Evolutionary conservation across 2,888 invertebrate genomes (phyloP).

Genomic region (Conistra vaccinii): DNA sequence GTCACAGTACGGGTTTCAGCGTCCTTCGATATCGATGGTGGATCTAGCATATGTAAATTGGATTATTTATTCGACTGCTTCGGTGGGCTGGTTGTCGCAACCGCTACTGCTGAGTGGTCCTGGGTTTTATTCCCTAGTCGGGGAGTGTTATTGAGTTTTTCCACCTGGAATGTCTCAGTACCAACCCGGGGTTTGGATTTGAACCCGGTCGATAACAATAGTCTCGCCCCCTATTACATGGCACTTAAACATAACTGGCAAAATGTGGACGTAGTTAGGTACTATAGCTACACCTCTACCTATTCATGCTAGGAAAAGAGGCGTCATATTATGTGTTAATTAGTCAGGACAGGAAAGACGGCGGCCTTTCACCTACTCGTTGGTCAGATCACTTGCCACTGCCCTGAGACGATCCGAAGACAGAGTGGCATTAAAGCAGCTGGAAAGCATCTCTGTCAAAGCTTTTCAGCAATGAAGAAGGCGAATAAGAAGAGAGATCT

Average conservation of each 20-base stretch:
- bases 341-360: background rate
- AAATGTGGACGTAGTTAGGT: too few species aligned
- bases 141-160: background rate
- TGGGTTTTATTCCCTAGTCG: background rate
- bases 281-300: background rate
- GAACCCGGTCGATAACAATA: background rate
- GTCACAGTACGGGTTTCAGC: slow-evolving; percentile 57
- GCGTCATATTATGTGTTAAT: background rate
- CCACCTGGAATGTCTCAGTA: background rate
- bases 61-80: background rate
- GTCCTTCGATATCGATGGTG: slow-evolving; percentile 76
- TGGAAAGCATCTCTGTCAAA: background rate
- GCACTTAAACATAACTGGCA: background rate
- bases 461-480: background rate
- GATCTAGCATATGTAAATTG: slow-evolving; percentile 68
- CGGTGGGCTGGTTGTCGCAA: background rate
- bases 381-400: background rate
- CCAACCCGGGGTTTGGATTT: background rate
- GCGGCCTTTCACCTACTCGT: background rate
- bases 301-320: background rate
- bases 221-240: background rate
- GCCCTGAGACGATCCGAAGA: background rate
- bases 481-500: background rate
- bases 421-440: background rate
- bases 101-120: too few species aligned